phyloP scores from a whole-genome alignment of 2,888 invertebrate species.

The Drosophila lutescens region DNA sequence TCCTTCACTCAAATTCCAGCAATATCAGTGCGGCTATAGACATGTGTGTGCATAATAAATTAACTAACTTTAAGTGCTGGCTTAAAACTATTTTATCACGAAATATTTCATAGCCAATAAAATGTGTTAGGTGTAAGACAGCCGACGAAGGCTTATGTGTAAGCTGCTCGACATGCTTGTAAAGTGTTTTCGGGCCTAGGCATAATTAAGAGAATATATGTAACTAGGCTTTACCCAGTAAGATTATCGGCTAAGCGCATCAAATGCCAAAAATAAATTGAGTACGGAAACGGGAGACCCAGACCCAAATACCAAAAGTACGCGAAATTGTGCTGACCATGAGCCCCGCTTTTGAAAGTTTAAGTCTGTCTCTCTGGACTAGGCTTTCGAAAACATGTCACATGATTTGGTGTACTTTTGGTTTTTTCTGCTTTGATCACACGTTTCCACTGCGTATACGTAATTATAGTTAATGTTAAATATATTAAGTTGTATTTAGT shows the following conservation, averaged over 20 bases:
- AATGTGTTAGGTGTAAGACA: constrained; percentile 35
- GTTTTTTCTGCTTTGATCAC: constrained; percentile 48
- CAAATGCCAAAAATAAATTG: constrained; percentile 39
- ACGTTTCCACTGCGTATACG: constrained; percentile 64
- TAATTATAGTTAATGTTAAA: constrained; percentile 48
- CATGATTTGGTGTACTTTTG: constrained; percentile 70
- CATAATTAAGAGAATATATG: constrained; percentile 17
- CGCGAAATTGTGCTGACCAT: constrained; percentile 72
- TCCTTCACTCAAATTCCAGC: not conserved
- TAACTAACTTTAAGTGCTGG: constrained; percentile 25
- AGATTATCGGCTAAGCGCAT: constrained; percentile 39
- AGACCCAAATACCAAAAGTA: constrained; percentile 62
- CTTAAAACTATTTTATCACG: constrained; percentile 41
- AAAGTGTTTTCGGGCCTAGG: constrained; percentile 55
- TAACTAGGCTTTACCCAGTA: constrained; percentile 8
- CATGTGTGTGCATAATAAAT: constrained; percentile 18
- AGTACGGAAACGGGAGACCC: constrained; percentile 10
- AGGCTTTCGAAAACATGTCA: constrained; percentile 73
- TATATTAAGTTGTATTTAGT: constrained; percentile 1
- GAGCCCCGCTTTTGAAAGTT: constrained; percentile 81
- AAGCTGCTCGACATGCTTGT: constrained; percentile 49
- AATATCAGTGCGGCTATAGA: not conserved
- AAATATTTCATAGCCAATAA: constrained; percentile 43
- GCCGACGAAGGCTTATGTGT: constrained; percentile 13
- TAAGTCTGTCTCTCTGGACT: constrained; percentile 53